Conservation (phyloP, 2,113 vertebrate genomes). For the Setophaga kirtlandii region DNA sequence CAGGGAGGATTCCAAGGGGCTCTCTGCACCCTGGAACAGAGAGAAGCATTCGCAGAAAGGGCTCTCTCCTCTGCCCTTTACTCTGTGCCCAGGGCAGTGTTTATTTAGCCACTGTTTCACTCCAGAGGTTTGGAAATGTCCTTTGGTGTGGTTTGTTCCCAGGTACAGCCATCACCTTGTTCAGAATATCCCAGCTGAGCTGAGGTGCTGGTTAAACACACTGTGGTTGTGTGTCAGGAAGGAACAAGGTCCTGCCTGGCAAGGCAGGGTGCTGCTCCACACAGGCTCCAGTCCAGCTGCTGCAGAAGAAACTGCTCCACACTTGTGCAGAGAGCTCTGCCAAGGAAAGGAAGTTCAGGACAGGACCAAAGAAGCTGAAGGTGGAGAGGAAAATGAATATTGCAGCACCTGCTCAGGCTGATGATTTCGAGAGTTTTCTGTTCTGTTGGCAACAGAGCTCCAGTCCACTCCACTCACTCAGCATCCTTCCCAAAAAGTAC, state of each 20-base stretch:
- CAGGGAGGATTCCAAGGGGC: not conserved
- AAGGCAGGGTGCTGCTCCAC: not conserved
- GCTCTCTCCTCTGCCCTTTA: not conserved
- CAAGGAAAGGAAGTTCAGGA: not conserved
- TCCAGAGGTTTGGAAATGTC: not conserved
- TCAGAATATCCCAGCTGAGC: not conserved
- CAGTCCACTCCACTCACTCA: not conserved
- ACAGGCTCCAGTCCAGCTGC: accelerated
- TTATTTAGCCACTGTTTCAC: not conserved
- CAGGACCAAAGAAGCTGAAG: not conserved
- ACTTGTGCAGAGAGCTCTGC: not conserved
- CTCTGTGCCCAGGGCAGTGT: not conserved
- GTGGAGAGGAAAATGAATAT: not conserved
- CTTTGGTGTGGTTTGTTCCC: not conserved
- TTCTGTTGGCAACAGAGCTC: not conserved
- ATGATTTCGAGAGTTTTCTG: not conserved
- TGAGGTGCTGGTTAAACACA: not conserved
- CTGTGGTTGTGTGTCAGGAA: too few species aligned
- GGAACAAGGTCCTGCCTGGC: accelerated
- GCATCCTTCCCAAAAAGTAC: not conserved
- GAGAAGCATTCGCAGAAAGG: not conserved
- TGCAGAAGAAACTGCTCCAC: not conserved
- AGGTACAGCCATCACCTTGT: not conserved
- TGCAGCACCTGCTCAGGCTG: not conserved
- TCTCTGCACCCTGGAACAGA: not conserved